Base-by-base conservation (phyloP, 2,113 vertebrate genomes). In the Parotia lawesii region DNA sequence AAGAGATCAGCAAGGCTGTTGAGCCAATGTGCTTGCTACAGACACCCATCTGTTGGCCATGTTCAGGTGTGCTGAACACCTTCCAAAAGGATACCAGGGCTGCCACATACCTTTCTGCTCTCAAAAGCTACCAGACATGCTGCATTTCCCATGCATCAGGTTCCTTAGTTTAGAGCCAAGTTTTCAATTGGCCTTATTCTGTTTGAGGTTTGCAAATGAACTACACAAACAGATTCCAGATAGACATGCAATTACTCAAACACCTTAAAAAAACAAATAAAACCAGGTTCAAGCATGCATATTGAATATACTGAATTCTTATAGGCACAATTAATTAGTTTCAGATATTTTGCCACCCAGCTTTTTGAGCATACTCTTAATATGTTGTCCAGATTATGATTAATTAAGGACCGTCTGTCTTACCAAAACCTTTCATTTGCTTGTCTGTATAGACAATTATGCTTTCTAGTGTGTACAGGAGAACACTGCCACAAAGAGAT, bases 361-460 rank as follows among this genome's bases (percentile, higher is more conserved):
- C 20, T 57, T 92, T 92, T 85, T 3, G 4, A 80, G 66, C 42
- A 72, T 50, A 84, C 21, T 57, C 14, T 89, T 91, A 94, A 65
- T 45, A 79, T 10, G 45, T 56, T 75, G 70, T 85, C 56, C 58
- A 82, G 87, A 73, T 90, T 58, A 92, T 47, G 38, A 70, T 65
- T 92, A 89, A 95, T 94, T 94, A 94, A 87, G 74, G 77, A 51
- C 37, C 0, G 5, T 65, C 89, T 92, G 73, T 78, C 42, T 79
- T 44, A 78, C 33, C 2, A 2, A 95, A 96, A 79, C 81, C 87
- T 92, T 96, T 91, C 79, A 96, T 95, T 94, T 95, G 56, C 62
- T 76, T 79, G 77, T 87, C 84, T 91, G 85, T 72, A 75, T 3
- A 85, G 73, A 78, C 71, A 90, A 94, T 79, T 89, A 91, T 4